These are phyloP conservation scores for Chironomus riparius DNA, from an alignment of 2,888 invertebrate genomes.

Conservation along the genomic window DNA sequence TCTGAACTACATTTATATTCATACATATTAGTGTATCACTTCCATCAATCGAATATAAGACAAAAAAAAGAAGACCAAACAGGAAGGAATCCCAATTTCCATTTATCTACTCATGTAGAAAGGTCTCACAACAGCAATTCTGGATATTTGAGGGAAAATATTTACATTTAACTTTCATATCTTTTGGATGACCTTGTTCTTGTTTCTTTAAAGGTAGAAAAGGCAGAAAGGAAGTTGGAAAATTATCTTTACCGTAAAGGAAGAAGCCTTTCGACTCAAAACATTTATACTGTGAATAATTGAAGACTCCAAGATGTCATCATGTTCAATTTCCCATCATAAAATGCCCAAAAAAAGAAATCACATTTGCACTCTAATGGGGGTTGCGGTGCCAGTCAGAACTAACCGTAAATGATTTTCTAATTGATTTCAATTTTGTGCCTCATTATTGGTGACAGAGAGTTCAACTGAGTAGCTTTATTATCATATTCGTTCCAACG, in stretches of 20 bases:
- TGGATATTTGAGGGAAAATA: not conserved
- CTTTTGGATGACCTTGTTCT: not conserved
- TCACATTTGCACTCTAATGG: slow-evolving; percentile 17
- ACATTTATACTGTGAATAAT: slow-evolving; percentile 15
- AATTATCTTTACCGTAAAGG: too few relatives aligned
- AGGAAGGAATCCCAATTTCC: slow-evolving; percentile 13
- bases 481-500: too few relatives aligned
- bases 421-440: not conserved
- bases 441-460: not conserved
- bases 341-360: not conserved
- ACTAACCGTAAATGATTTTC: slow-evolving; percentile 6
- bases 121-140: not conserved
- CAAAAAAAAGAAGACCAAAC: not conserved
- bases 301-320: not conserved
- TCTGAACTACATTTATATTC: not conserved
- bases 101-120: slow-evolving; percentile 1
- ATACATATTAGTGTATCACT: not conserved
- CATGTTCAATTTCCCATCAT: not conserved
- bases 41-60: not conserved
- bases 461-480: not conserved
- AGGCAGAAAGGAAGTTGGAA: not conserved
- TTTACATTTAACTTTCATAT: not conserved
- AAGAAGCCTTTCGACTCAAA: not conserved
- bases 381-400: not conserved
- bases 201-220: not conserved